Base-by-base conservation (phyloP, 1,140 invertebrate genomes). In the Sarcophaga peregrina region DNA sequence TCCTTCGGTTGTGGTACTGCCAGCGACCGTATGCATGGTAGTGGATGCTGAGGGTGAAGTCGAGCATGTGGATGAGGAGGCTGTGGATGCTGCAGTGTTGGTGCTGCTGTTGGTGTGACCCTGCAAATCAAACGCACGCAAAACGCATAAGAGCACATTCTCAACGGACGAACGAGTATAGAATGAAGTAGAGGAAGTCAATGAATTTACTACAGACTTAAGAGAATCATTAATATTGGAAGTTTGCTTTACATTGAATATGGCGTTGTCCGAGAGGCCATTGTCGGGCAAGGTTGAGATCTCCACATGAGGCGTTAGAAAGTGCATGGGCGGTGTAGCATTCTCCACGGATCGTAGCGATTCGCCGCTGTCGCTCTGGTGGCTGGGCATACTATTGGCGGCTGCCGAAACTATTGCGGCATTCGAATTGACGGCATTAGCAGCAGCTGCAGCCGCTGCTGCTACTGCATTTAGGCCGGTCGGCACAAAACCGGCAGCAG, bases 241-340 rank as follows among this genome's bases (percentile, higher is more conserved):
- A 78, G 47, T 80, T 75, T 47, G 73, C 86, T 85, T 89, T 89
- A 90, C 89, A 86, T 90, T 90, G 83, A 88, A 90, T 15, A 89
- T 83, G 83, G 90, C 89, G 20, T 86, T 87, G 50, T 78, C 75
- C 75, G 75, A 78, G 47, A 78, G 75, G 73, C 90, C 92, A 82
- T 92, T 93, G 88, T 96, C 95, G 82, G 95, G 93, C 93, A 96
- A 96, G 78, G 88, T 89, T 52, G 95, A 96, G 91, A 97, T 97
- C 91, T 97, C 96, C 37, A 97, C 95, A 86, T 97, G 96, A 13
- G 96, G 96, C 52, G 96, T 96, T 20, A 97, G 92, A 89, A 96
- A 97, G 90, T 97, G 96, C 95, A 96, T 96, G 0, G 96, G 96
- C 2, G 95, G 95, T 68, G 96, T 96, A 13, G 94, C 95, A 89